Percentiles rank a stretch among this genome's conserved stretches.
Conservation (phyloP, 2,113 vertebrate species). For the Centropus unirufus region DNA sequence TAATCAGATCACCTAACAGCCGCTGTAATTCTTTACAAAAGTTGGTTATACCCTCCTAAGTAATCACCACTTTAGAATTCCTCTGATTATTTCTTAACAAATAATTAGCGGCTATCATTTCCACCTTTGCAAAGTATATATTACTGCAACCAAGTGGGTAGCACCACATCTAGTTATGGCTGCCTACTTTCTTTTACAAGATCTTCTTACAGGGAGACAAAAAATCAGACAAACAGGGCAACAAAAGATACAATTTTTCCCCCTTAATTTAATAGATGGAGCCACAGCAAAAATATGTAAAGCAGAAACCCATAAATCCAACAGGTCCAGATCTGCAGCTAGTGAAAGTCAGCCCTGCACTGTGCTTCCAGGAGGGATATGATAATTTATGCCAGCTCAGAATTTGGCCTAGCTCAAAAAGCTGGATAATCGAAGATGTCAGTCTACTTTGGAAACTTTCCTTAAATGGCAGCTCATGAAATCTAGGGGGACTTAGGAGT, state of each 20-base stretch:
- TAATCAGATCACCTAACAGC: neutral
- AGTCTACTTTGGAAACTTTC: neutral
- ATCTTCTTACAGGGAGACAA: neutral
- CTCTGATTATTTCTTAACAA: neutral
- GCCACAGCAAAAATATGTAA: neutral
- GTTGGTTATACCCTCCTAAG: neutral
- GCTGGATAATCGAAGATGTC: neutral
- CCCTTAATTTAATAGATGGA: neutral
- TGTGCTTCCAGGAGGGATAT: neutral
- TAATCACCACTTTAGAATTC: neutral
- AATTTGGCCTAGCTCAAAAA: neutral
- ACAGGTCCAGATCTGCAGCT: neutral
- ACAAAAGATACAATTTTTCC: neutral
- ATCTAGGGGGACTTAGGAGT: neutral
- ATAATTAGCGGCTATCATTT: neutral
- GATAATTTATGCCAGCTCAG: neutral
- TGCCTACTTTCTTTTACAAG: neutral
- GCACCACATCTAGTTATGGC: neutral
- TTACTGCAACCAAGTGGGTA: neutral
- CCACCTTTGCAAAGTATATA: neutral
- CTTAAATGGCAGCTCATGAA: neutral
- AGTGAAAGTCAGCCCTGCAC: neutral
- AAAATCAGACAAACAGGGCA: neutral
- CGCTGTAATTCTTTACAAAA: neutral
- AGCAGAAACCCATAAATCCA: neutral